Percentiles rank a stretch among this genome's conserved stretches.
phyloP scores from a whole-genome alignment of 2,888 invertebrate genomes.

The Megamerina dolium region DNA sequence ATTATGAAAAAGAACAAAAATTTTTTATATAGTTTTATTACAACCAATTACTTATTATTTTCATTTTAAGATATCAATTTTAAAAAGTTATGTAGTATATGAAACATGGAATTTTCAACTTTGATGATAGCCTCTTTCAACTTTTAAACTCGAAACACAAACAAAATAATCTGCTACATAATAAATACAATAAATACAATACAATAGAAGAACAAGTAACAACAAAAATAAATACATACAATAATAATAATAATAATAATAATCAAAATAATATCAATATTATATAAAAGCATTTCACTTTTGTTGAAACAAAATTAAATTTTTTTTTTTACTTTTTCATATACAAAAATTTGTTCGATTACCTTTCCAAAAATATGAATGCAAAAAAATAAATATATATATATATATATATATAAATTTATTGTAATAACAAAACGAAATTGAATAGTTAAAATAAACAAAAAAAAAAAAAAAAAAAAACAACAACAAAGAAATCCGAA shows the following conservation, averaged over 20 bases:
- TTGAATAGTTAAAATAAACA: conserved; percentile 5
- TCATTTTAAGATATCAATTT: not conserved
- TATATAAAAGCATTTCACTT: no score
- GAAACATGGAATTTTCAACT: not conserved
- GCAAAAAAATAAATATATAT: conserved; percentile 9
- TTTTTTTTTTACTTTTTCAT: no score
- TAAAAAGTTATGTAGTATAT: not conserved
- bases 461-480: not conserved
- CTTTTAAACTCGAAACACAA: conserved; percentile 5
- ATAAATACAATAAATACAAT: not conserved
- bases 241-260: no score
- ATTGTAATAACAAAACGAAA: conserved; percentile 3
- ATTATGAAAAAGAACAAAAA: no score
- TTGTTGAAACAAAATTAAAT: no score
- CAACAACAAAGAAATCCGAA: conserved; percentile 8
- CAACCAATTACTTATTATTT: no score
- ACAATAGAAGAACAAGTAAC: no score
- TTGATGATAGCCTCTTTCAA: conserved; percentile 10
- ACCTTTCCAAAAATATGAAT: conserved; percentile 3
- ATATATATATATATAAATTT: conserved; percentile 7
- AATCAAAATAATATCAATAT: no score
- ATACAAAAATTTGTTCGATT: no score
- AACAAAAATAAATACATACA: no score
- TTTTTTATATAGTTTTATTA: no score
- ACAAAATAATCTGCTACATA: no score